phyloP scores from a whole-genome alignment of 2,888 invertebrate species.

The Tenthredo livida region DNA sequence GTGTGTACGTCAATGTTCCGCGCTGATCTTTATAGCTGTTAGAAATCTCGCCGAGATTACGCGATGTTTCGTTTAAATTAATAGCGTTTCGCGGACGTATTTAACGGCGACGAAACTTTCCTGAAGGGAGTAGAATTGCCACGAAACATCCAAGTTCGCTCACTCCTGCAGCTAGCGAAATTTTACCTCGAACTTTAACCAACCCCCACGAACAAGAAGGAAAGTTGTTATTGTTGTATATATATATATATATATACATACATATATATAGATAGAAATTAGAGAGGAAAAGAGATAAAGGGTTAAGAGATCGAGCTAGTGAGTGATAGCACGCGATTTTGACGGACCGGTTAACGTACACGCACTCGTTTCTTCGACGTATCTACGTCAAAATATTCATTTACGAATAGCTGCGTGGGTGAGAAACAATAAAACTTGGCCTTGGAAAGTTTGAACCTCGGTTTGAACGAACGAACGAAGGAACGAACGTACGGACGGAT shows the following conservation, averaged over 20 bases:
- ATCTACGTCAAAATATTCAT: neutral
- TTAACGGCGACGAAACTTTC: neutral
- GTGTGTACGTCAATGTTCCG: neutral
- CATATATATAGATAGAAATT: constrained; percentile 13
- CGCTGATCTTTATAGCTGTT: neutral
- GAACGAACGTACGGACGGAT: neutral
- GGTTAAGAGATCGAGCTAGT: neutral
- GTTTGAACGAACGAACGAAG: neutral
- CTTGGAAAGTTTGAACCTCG: constrained; percentile 5
- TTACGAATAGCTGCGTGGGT: neutral
- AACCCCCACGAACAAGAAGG: neutral
- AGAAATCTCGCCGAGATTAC: neutral
- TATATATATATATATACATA: neutral
- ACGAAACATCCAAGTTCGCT: neutral
- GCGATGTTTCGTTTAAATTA: neutral
- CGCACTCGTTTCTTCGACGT: neutral
- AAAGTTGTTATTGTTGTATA: constrained; percentile 30
- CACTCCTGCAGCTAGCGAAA: neutral
- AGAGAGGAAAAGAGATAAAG: neutral
- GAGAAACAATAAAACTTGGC: constrained; percentile 9
- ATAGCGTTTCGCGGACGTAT: neutral
- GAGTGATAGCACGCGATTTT: constrained; percentile 16
- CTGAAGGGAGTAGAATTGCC: neutral
- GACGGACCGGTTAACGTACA: neutral
- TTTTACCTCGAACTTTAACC: constrained; percentile 38